Evolutionary conservation across 1,140 invertebrate species (phyloP), one percentile per base, ranked within the genome.

Genomic region (Nebria ingens): DNA sequence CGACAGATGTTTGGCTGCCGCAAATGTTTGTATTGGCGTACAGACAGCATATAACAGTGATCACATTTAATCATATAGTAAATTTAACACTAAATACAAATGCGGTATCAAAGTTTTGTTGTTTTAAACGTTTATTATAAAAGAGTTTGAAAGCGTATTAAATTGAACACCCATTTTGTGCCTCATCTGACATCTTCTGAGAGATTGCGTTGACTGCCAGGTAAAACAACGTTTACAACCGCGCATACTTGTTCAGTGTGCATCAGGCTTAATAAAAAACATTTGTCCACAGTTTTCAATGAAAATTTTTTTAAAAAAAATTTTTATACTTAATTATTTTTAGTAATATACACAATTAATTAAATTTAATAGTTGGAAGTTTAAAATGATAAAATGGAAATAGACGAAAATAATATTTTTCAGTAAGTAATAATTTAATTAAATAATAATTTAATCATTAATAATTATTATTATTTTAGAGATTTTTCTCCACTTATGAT

Each of bases 391-490:
- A n/a, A n/a, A n/a, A n/a, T n/a, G n/a, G n/a, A n/a, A n/a, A n/a
- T n/a, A n/a, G n/a, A n/a, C n/a, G n/a, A n/a, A n/a, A n/a, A n/a
- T n/a, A n/a, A n/a, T n/a, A n/a, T n/a, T n/a, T n/a, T n/a, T n/a
- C n/a, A n/a, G n/a, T n/a, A n/a, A n/a, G n/a, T n/a, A n/a, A n/a
- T n/a, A n/a, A n/a, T n/a, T n/a, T n/a, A n/a, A n/a, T n/a, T n/a
- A n/a, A n/a, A n/a, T n/a, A n/a, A n/a, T n/a, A n/a, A n/a, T n/a
- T n/a, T 12, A 17, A 50, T 17, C 19, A 12, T 17, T 12, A 50
- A 50, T 50, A 2, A 17, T 50, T 50, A 38, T 50, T 50, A 19
- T 50, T n/a, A 2, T 19, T 50, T 50, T 6, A 50, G 45, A 50
- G 19, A 50, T 17, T 21, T 51, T 21, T 23, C 50, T 1, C 19